Evolutionary conservation across 2,888 invertebrate genomes (phyloP), one percentile per base, ranked within the genome.

Genomic region (Hirtodrosophila trivittata): DNA sequence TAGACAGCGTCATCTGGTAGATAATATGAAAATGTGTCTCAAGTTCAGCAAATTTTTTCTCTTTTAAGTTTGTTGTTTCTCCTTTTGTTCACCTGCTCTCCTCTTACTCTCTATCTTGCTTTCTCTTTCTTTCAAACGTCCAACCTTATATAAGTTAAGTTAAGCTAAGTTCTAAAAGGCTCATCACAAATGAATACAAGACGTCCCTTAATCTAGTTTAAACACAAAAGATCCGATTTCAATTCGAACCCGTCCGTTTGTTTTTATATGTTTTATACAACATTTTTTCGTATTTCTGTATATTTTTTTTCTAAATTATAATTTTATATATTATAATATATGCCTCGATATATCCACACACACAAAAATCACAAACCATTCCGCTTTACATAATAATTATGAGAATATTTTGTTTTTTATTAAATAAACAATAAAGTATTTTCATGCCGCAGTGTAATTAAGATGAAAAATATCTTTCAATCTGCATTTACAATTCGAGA

Each of bases 371-470:
- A 59, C 51, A 56, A 60, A 51, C 46, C 54, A 75, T 66, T 58
- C 66, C 67, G 65, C 55, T 58, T 52, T 43, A 51, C 54, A 50
- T 50, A 35, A 41, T 49, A 52, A 50, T 55, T 43, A 50, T 56
- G 77, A 54, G 66, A 64, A 72, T 84, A 84, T 88, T 88, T 88
- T 86, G 86, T 86, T 77, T n/a, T 87, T 87, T 88, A 88, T 88
- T 77, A 66, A 87, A 87, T 87, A 87, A 87, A 82, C 56, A 63
- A 75, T 86, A 83, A 84, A 86, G 78, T 86, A 81, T 78, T 77
- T 87, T 87, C 81, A 54, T 65, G 67, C 54, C 54, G 70, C 64
- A 65, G 65, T 66, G 59, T 64, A 72, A 55, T 67, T 55, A 64
- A 52, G 45, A 46, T 57, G 52, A 52, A 41, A 38, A 25, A 72